These are phyloP conservation scores for Heloderma charlesbogerti DNA, from an alignment of 2,113 vertebrate genomes.

Conservation along the genomic window DNA sequence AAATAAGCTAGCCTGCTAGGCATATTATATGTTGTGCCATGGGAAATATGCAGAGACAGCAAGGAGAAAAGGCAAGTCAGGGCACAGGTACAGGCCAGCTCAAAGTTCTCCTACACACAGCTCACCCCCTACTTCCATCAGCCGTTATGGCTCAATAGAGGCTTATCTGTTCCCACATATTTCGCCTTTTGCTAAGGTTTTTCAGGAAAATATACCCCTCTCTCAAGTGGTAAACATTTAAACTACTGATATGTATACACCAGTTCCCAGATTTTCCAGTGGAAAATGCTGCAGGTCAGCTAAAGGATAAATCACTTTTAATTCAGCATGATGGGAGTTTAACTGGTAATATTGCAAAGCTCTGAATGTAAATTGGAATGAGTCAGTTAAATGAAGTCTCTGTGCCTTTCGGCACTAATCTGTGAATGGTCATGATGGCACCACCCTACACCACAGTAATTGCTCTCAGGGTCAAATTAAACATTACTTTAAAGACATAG, in stretches of 20 bases:
- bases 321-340: background rate
- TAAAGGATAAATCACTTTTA: background rate
- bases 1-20: background rate
- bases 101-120: background rate
- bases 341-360: background rate
- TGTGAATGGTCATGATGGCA: background rate
- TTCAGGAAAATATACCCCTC: background rate
- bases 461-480: no score
- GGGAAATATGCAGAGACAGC: no score
- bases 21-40: background rate
- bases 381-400: background rate
- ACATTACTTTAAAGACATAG: background rate
- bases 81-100: background rate
- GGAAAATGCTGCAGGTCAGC: background rate
- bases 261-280: background rate
- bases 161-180: background rate
- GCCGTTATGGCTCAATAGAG: background rate
- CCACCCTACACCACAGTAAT: background rate
- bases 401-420: background rate
- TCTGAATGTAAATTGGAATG: background rate
- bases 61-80: background rate
- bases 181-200: background rate
- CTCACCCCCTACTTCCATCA: background rate
- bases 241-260: background rate
- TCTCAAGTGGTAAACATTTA: background rate